A percentile compares a stretch with the other conserved stretches of the same genome.
Conservation (phyloP, 2,113 vertebrate species). For the Calypte anna region DNA sequence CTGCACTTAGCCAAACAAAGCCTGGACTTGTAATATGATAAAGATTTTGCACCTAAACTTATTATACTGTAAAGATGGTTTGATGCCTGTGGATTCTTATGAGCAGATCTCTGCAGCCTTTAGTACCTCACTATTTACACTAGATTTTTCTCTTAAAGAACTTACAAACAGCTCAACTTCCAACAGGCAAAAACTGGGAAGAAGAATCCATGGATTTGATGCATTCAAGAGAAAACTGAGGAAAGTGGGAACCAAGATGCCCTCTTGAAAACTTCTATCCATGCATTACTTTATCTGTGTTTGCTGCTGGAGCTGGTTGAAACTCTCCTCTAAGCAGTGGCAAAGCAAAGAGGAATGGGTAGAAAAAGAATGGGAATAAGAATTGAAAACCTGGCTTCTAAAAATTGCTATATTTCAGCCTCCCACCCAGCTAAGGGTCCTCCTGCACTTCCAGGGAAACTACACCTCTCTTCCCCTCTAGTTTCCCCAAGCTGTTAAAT, state of each 20-base stretch:
- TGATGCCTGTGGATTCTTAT: background rate
- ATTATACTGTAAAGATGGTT: background rate
- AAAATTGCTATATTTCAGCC: background rate
- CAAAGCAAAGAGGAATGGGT: background rate
- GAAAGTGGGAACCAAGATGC: background rate
- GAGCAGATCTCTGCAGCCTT: background rate
- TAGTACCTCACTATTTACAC: background rate
- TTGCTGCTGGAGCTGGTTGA: background rate
- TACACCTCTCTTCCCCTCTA: background rate
- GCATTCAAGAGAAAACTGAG: background rate
- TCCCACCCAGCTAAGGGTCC: background rate
- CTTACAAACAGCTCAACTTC: background rate
- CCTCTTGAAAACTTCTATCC: background rate
- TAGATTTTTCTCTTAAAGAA: background rate
- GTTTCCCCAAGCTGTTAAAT: background rate
- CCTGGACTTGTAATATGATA: too few species aligned
- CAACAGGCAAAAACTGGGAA: background rate
- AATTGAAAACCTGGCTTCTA: background rate
- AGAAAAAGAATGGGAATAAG: background rate
- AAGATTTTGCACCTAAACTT: background rate
- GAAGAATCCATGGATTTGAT: background rate
- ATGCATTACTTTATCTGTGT: background rate
- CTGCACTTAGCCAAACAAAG: background rate
- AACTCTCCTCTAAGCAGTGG: background rate
- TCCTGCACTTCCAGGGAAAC: background rate